Evolutionary conservation across 1,140 invertebrate genomes (phyloP).

Genomic region (Pissodes strobi): DNA sequence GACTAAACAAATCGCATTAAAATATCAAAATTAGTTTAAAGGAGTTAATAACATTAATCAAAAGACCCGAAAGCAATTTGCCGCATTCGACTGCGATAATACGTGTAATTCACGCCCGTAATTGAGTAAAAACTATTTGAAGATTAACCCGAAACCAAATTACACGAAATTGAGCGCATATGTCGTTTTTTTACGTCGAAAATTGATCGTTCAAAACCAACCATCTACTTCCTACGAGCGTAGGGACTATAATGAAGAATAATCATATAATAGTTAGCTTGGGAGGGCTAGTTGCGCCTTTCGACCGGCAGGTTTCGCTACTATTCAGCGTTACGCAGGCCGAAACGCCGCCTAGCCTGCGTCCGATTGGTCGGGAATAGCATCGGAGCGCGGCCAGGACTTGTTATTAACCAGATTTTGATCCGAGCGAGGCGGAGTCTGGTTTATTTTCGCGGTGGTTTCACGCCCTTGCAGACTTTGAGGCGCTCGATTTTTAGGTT

Average conservation of each 20-base stretch:
- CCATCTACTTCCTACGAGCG: slow-evolving; percentile 57
- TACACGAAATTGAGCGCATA: slow-evolving; percentile 54
- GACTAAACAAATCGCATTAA: slow-evolving; percentile 35
- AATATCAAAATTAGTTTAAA: slow-evolving; percentile 47
- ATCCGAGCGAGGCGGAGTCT: neutral
- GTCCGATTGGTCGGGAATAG: slow-evolving; percentile 7
- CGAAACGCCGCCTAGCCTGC: slow-evolving; percentile 25
- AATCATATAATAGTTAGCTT: slow-evolving; percentile 58
- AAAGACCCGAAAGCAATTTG: slow-evolving; percentile 38
- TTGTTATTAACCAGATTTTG: slow-evolving; percentile 22
- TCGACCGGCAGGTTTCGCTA: slow-evolving; percentile 51
- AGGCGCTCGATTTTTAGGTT: slow-evolving; percentile 16
- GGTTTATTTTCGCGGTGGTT: neutral
- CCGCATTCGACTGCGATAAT: slow-evolving; percentile 49
- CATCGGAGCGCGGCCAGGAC: neutral
- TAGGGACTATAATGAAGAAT: slow-evolving; percentile 58
- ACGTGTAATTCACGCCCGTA: slow-evolving; percentile 56
- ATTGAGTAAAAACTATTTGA: slow-evolving; percentile 54
- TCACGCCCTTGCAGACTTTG: slow-evolving; percentile 16
- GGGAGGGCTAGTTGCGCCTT: slow-evolving; percentile 34
- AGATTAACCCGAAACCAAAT: slow-evolving; percentile 55
- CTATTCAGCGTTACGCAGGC: slow-evolving; percentile 43
- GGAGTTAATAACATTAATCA: slow-evolving; percentile 34
- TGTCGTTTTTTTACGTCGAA: slow-evolving; percentile 54
- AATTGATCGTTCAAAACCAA: slow-evolving; percentile 54